phyloP scores from a whole-genome alignment of 2,888 invertebrate species.

The Cephus sareptanus region DNA sequence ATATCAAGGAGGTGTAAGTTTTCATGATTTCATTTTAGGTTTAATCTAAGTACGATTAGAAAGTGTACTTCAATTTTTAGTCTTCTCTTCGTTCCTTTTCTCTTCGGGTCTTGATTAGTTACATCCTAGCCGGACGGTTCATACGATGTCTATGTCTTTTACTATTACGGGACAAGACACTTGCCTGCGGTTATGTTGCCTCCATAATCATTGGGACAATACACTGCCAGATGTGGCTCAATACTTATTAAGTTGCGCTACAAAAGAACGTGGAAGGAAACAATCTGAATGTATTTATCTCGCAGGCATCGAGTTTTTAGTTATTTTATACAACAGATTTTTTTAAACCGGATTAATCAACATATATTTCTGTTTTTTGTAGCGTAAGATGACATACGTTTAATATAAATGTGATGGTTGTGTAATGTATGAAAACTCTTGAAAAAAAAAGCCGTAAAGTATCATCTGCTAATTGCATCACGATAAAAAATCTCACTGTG shows the following conservation, averaged over 20 bases:
- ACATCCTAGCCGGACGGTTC: background rate
- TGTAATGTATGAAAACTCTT: background rate
- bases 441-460: background rate
- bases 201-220: conserved; percentile 36
- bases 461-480: background rate
- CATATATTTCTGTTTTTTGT: conserved; percentile 54
- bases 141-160: background rate
- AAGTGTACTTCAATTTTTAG: conserved; percentile 18
- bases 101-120: background rate
- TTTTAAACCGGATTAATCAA: conserved; percentile 25
- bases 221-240: conserved; percentile 62
- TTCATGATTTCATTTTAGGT: conserved; percentile 20
- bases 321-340: conserved; percentile 36
- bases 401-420: background rate
- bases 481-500: background rate
- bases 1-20: conserved; percentile 48
- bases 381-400: conserved; percentile 20
- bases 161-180: background rate
- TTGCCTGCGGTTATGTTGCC: background rate
- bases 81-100: conserved; percentile 16
- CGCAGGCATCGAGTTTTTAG: conserved; percentile 20
- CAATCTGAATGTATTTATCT: conserved; percentile 29
- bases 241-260: conserved; percentile 52
- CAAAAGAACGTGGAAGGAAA: conserved; percentile 51
- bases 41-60: conserved; percentile 27